Conservation (phyloP, 2,113 vertebrate species). For the Phrynosoma blainvillii region DNA sequence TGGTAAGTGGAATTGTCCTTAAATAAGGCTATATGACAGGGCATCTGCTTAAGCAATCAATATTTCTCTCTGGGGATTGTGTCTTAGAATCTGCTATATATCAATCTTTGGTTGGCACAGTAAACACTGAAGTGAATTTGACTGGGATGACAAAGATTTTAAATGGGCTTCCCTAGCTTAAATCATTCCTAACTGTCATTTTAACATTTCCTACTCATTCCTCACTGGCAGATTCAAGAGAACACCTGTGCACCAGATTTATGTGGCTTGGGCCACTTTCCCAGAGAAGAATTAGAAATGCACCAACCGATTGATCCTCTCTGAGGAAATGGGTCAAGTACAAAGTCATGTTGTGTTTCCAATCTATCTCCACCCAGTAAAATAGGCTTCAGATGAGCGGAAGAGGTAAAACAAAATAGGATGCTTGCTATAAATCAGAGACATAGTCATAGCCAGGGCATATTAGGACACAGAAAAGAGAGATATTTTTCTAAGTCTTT, state of each 20-base stretch:
- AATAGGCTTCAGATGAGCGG: conserved; percentile 21
- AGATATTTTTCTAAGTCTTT: conserved; percentile 46
- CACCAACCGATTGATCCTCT: conserved; percentile 35
- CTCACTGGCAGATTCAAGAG: conserved; percentile 38
- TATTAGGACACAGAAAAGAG: conserved; percentile 39
- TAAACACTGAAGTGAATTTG: not conserved
- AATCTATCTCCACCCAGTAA: conserved; percentile 27
- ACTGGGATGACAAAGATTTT: conserved; percentile 8
- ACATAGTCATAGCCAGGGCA: conserved; percentile 35
- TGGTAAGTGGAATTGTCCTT: not conserved
- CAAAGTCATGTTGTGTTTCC: conserved; percentile 38
- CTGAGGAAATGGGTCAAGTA: conserved; percentile 35
- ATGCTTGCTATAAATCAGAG: conserved; percentile 30
- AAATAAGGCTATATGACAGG: not conserved
- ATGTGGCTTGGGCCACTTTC: conserved; percentile 19
- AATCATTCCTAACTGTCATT: conserved; percentile 22
- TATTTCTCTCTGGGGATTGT: not conserved
- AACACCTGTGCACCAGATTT: not conserved
- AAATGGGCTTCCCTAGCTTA: conserved; percentile 11
- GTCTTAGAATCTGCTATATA: no score
- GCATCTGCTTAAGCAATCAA: not conserved
- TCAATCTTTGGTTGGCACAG: not conserved
- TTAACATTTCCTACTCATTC: conserved; percentile 31
- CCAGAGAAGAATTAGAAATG: conserved; percentile 19
- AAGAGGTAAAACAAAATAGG: not conserved